Evolutionary conservation across 2,113 vertebrate species (phyloP).

Genomic region (Tursiops truncatus): DNA sequence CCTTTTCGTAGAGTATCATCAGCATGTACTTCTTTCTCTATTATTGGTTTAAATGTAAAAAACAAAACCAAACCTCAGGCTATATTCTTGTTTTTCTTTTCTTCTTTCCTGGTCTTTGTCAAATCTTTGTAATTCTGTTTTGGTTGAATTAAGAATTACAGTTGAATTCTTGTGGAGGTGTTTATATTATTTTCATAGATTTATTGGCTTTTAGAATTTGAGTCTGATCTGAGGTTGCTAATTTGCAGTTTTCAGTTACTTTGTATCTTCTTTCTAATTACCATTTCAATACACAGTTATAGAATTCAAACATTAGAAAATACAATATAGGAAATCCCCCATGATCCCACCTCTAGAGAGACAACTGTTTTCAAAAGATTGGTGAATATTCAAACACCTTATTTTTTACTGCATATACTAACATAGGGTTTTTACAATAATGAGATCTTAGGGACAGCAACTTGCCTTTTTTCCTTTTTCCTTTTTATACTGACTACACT

Average conservation of each 20-base stretch:
- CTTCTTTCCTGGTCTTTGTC: not conserved
- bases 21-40: not conserved
- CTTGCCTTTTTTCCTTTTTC: not conserved
- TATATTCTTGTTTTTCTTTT: not conserved
- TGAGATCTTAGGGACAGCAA: not conserved
- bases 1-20: not conserved
- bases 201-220: not conserved
- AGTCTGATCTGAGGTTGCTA: not conserved
- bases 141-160: conserved; percentile 3
- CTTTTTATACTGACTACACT: not conserved
- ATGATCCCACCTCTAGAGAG: not conserved
- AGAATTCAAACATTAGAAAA: not conserved
- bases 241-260: conserved; percentile 11
- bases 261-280: not conserved
- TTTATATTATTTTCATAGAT: conserved; percentile 10
- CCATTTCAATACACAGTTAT: not conserved
- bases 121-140: not conserved
- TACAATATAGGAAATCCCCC: not conserved
- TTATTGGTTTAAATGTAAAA: not conserved
- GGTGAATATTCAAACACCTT: not conserved
- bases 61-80: not conserved
- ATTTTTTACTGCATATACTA: not conserved
- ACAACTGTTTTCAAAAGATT: not conserved
- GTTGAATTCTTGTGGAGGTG: not conserved
- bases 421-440: not conserved